Percentiles rank a stretch among this genome's conserved stretches.
These are phyloP conservation scores for Thripadectes ignobilis DNA, from an alignment of 2,797 vertebrate genomes.

Conservation along the genomic window DNA sequence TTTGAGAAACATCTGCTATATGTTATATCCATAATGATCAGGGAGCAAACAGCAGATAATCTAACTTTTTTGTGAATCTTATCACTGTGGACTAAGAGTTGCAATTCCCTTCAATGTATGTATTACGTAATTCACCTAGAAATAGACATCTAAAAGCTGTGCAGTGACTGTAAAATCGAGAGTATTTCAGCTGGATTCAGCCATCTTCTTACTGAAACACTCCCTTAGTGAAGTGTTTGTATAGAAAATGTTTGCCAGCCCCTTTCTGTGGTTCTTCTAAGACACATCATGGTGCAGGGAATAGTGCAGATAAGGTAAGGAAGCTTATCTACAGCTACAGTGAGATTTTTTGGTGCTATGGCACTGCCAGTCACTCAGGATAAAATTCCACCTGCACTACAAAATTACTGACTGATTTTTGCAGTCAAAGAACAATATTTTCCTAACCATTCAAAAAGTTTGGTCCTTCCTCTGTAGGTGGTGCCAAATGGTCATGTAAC, in stretches of 20 bases:
- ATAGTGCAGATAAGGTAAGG: not conserved
- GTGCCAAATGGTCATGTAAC: not conserved
- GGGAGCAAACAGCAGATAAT: slow-evolving; percentile 63
- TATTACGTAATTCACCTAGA: slow-evolving; percentile 74
- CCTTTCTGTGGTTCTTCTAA: accelerated
- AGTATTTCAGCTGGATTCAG: slow-evolving; percentile 1
- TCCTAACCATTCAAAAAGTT: not conserved
- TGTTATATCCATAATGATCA: slow-evolving; percentile 62
- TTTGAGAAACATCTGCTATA: slow-evolving; percentile 60
- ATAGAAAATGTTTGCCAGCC: not conserved
- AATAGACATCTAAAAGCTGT: slow-evolving; percentile 53
- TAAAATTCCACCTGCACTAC: not conserved
- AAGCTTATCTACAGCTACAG: not conserved
- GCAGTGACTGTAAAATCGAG: not conserved
- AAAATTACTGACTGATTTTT: not conserved
- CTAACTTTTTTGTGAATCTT: slow-evolving; percentile 69
- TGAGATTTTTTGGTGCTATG: not conserved
- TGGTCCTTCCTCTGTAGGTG: not conserved
- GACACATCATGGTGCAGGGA: not conserved
- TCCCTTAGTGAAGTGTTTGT: not conserved
- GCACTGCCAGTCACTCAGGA: not conserved
- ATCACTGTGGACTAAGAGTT: slow-evolving; percentile 48
- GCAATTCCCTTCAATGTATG: slow-evolving; percentile 56
- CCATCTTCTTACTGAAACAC: not conserved
- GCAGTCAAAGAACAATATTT: not conserved